Evolutionary conservation across 2,113 vertebrate genomes (phyloP), one percentile per base, ranked within the genome.

Genomic region (Panthera tigris): DNA sequence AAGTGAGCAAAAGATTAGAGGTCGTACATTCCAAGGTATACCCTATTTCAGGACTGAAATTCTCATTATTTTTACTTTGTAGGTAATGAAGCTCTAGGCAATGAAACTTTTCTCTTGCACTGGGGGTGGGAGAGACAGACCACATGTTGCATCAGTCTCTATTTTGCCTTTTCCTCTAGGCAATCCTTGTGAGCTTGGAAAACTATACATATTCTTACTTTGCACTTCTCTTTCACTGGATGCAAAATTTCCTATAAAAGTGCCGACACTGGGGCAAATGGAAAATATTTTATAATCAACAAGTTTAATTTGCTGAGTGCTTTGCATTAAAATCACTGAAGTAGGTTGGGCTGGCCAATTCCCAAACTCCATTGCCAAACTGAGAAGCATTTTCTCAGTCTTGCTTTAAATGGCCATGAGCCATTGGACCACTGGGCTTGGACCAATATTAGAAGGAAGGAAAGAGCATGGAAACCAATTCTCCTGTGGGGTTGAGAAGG

Each of bases 271-370:
- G 55, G 63, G 79, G 81, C 73, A 98, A 98, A 96, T 86, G 86
- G 79, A 96, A 97, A 96, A 97, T 97, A 93, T 96, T 97, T 98
- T 94, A 96, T 95, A 80, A 94, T n/a, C 89, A 96, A 95, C 36
- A 73, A 95, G 90, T 98, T 78, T 94, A 98, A 97, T 97, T 94
- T 80, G 66, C 97, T 97, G 92, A 97, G 96, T 97, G 92, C 97
- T 96, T 71, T 93, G n/a, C 86, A 95, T 87, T 97, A 97, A 97
- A 97, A 90, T 36, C 31, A 92, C 85, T 93, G 68, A 57, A 90
- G 18, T 97, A 23, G 55, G 48, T 95, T 98, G 55, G n/a, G 21
- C 73, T 96, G 95, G 96, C 94, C 82, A 89, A 4, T 95, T 73
- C 87, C 81, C 94, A 97, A 79, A 95, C 33, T 73, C 31, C 52